Base-by-base conservation (phyloP, 1,140 invertebrate species). In the Chelonus insularis region DNA sequence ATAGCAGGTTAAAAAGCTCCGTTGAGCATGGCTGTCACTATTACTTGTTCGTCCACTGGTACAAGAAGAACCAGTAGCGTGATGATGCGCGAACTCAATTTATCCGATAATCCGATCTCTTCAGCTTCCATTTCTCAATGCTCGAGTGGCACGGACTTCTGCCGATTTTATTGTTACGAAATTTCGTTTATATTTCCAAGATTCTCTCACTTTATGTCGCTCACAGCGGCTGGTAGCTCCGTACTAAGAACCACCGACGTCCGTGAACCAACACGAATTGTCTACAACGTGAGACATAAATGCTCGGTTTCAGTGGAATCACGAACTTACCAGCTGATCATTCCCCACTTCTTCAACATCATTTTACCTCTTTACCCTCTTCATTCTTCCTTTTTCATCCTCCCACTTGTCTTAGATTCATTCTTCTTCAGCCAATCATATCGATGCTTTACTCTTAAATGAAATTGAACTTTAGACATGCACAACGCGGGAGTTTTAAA, bases 91-190 rank as follows among this genome's bases (percentile, higher is more conserved):
- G 34, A 25, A 20, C 32, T 52, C 45, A 23, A 48, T 34, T 50
- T 34, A 36, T 57, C 37, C 37, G 52, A 39, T 25, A 18, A 43
- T 25, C 8, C 32, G 61, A 69, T 69, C 62, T 72, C 71, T 68
- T 74, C 70, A 66, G 65, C 67, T 76, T 77, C 76, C 77, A 78
- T 79, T 74, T 77, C 75, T 76, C 72, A 65, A 60, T 67, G 66
- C 66, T 9, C 14, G 29, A 16, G 6, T 29, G 8, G 8, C 9
- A 32, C 18, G 6, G 5, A 45, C 23, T 20, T 18, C 14, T 20
- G 20, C 11, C n/a, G 20, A 54, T 16, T 8, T 32, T 32, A 18
- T 18, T 47, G 9, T 12, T 29, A 37, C 25, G 11, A 20, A 25
- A 34, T 43, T 43, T 36, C 21, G 1, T 20, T 14, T 7, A 16